Conservation (phyloP, 2,797 vertebrate species). For the Acomys russatus region DNA sequence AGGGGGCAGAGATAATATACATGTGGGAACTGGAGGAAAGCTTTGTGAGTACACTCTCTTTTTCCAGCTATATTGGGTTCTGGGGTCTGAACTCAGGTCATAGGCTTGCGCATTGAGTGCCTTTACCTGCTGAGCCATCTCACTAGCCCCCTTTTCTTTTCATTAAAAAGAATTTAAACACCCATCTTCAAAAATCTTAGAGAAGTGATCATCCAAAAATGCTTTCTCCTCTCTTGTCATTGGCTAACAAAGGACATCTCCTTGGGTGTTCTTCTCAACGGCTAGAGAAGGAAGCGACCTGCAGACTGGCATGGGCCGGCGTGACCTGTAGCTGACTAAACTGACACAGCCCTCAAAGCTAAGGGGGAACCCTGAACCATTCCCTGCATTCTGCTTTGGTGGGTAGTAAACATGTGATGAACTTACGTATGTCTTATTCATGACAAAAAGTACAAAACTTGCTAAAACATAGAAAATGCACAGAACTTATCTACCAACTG, state of each 20-base stretch:
- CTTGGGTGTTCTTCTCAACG: background rate
- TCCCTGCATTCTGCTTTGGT: background rate
- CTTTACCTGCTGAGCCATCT: background rate
- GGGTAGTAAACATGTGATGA: background rate
- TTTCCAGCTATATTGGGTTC: background rate
- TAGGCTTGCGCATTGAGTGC: background rate
- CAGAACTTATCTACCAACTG: background rate
- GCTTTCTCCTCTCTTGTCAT: background rate
- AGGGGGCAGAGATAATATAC: background rate
- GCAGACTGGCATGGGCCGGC: constrained; percentile 9
- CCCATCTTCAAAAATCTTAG: constrained; percentile 1
- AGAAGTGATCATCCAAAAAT: background rate
- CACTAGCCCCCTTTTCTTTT: background rate
- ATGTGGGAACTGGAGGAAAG: background rate
- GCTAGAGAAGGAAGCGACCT: constrained; percentile 27
- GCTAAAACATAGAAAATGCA: background rate
- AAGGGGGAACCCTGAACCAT: background rate
- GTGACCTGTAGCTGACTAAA: background rate
- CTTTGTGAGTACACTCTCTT: background rate
- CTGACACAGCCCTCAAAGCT: background rate
- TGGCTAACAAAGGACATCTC: constrained; percentile 6
- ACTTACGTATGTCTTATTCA: background rate
- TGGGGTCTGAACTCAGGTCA: background rate
- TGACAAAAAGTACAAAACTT: background rate
- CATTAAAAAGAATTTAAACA: background rate